Evolutionary conservation across 2,113 vertebrate species (phyloP).

Genomic region (Bettongia penicillata): DNA sequence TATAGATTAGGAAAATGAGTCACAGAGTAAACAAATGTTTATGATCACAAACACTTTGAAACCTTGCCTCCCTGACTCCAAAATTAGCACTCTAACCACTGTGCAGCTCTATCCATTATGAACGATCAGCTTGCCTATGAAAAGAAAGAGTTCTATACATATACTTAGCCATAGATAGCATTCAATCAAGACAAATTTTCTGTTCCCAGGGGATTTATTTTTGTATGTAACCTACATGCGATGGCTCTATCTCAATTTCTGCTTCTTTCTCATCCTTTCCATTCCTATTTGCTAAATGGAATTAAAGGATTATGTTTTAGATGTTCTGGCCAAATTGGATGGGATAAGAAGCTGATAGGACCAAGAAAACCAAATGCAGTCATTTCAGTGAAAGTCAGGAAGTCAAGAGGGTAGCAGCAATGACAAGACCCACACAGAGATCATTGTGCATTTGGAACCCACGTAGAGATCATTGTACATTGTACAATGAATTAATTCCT

Average conservation of each 20-base stretch:
- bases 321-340: constrained; percentile 50
- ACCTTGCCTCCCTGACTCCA: background rate
- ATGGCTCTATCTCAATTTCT: constrained; percentile 31
- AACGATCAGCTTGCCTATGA: background rate
- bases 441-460: background rate
- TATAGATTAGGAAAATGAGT: background rate
- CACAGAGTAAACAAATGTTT: background rate
- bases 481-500: background rate
- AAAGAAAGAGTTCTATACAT: background rate
- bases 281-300: constrained; percentile 61
- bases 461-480: background rate
- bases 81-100: background rate
- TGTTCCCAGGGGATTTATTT: background rate
- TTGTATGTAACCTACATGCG: constrained; percentile 3
- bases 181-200: constrained; percentile 9
- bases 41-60: background rate
- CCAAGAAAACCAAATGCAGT: constrained; percentile 50
- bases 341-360: constrained; percentile 49
- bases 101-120: background rate
- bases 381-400: constrained; percentile 36
- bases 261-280: constrained; percentile 51
- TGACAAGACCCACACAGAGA: background rate
- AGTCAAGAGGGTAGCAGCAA: constrained; percentile 16
- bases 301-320: constrained; percentile 62
- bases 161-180: background rate